Evolutionary conservation across 2,888 invertebrate species (phyloP), one percentile per base, ranked within the genome.

Genomic region (Steinernema carpocapsae): DNA sequence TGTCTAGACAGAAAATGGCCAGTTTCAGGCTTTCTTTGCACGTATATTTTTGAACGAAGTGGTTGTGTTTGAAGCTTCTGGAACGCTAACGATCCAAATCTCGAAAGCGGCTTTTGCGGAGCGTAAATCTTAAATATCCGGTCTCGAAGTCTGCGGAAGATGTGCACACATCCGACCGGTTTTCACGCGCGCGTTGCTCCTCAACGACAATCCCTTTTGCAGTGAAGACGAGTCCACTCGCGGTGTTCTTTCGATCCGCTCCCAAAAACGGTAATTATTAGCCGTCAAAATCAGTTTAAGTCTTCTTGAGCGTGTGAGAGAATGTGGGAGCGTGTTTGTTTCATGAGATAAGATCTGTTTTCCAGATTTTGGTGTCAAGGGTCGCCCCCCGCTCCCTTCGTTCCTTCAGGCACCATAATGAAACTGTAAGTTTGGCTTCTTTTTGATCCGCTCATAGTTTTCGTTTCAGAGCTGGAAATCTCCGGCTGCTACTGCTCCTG

Each of bases 51-150:
- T n/a, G n/a, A n/a, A n/a, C n/a, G n/a, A n/a, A n/a, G n/a, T n/a
- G n/a, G n/a, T n/a, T n/a, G n/a, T n/a, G n/a, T n/a, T n/a, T n/a
- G n/a, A n/a, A n/a, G n/a, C n/a, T n/a, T n/a, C n/a, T n/a, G n/a
- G n/a, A n/a, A n/a, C n/a, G n/a, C n/a, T n/a, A n/a, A n/a, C n/a
- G 64, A 64, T 64, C 64, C 7, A 7, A 32, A 64, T 64, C 64
- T 6, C 17, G 7, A 32, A 29, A 32, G 17, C 32, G 29, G 32
- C 32, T 64, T 14, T 37, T n/a, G 64, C 17, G 6, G 7, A 17
- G 19, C 29, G 64, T 4, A 19, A 14, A 48, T 19, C n/a, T 17
- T 24, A 19, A 26, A 64, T 32, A 32, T 64, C 64, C 64, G 64
- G 64, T 37, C 64, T 17, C 10, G 32, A 32, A 64, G 64, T 29